Percentiles rank a stretch among this genome's conserved stretches.
Conservation (phyloP, 2,113 vertebrate species). For the Colaptes auratus region DNA sequence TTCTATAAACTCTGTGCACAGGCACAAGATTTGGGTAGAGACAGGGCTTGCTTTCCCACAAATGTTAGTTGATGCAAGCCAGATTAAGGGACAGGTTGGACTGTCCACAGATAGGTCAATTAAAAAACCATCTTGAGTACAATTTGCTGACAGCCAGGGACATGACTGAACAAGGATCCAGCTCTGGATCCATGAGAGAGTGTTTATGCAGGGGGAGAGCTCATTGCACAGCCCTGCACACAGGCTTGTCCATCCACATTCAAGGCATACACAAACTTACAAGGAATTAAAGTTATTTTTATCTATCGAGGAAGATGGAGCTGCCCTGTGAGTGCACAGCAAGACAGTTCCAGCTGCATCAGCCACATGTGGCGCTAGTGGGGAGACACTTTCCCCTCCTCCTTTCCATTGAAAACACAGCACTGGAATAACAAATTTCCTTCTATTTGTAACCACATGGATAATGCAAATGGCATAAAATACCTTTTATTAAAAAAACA, state of each 20-base stretch:
- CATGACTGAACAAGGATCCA: background rate
- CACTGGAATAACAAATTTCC: background rate
- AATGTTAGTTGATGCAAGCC: conserved; percentile 22
- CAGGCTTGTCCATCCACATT: background rate
- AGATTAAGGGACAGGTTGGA: background rate
- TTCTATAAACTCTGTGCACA: background rate
- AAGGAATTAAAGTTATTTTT: conserved; percentile 23
- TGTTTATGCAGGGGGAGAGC: background rate
- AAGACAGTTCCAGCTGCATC: background rate
- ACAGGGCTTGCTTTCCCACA: background rate
- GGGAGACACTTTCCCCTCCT: background rate
- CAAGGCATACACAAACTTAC: background rate
- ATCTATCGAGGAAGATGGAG: background rate
- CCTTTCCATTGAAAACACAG: background rate
- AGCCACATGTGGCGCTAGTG: background rate
- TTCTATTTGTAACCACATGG: background rate
- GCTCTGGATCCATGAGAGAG: background rate
- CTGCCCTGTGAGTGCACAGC: background rate
- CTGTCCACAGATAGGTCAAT: background rate
- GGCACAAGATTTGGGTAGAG: background rate
- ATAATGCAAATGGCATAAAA: background rate
- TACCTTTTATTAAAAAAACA: background rate
- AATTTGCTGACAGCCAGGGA: background rate
- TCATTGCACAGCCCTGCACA: background rate
- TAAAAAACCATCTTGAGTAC: background rate